Percentiles rank a stretch among this genome's conserved stretches.
Conservation (phyloP, 2,888 invertebrate genomes). For the Mesodorylaimus sp. region DNA sequence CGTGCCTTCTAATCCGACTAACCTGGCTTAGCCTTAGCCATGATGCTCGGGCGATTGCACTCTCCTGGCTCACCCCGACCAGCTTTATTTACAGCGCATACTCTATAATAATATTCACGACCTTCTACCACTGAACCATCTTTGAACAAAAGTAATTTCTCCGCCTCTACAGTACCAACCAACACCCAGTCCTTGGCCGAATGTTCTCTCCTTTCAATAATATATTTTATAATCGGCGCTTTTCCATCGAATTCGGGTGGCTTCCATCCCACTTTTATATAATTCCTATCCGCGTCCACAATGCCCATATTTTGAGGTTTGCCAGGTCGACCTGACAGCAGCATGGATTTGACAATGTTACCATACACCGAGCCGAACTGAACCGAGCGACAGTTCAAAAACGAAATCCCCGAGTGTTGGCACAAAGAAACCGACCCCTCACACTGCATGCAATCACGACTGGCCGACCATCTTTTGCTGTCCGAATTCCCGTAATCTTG, state of each 20-base stretch:
- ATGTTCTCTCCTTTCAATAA: conserved; percentile 31
- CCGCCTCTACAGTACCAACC: conserved; percentile 19
- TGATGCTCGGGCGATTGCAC: conserved; percentile 28
- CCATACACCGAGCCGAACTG: no score
- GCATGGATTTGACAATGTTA: no score
- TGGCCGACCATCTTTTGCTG: no score
- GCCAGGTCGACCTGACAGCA: conserved; percentile 35
- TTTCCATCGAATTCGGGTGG: conserved; percentile 21
- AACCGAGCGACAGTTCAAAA: no score
- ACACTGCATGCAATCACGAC: no score
- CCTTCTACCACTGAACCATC: conserved; percentile 30
- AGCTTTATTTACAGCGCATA: conserved; percentile 66
- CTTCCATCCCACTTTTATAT: conserved; percentile 25
- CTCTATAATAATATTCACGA: conserved; percentile 30
- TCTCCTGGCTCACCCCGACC: conserved; percentile 64
- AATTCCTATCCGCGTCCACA: conserved; percentile 24
- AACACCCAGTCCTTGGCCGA: conserved; percentile 28
- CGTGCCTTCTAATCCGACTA: no score
- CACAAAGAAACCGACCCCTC: no score
- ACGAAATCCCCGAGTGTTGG: no score
- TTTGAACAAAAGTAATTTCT: conserved; percentile 14
- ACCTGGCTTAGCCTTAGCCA: conserved; percentile 25
- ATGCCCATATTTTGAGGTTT: conserved; percentile 33
- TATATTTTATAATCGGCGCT: conserved; percentile 25
- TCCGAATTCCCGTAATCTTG: no score